phyloP scores from a whole-genome alignment of 2,113 vertebrate species.

The Riparia riparia region DNA sequence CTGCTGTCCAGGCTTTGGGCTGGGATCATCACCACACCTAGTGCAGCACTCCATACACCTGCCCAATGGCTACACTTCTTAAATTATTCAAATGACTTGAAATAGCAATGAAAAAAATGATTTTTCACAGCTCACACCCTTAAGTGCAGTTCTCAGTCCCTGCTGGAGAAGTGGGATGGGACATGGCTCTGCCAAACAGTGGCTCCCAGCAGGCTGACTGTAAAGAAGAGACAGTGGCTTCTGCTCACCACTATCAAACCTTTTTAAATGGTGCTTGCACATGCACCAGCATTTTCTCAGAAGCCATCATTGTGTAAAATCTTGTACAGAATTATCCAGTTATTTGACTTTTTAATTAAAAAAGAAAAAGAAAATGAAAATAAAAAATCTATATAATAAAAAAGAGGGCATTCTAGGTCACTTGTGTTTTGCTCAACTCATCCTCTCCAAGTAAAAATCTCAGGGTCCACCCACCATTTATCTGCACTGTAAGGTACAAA shows the following conservation, averaged over 20 bases:
- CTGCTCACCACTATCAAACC: neutral
- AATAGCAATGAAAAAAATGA: neutral
- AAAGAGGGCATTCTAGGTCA: neutral
- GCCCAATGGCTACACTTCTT: neutral
- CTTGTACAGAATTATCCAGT: neutral
- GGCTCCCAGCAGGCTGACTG: accelerated
- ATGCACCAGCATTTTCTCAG: accelerated
- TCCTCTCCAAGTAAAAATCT: neutral
- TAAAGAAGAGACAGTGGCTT: neutral
- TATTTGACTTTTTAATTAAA: neutral
- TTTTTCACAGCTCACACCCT: neutral
- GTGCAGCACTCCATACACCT: neutral
- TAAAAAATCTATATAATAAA: neutral
- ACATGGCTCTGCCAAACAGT: neutral
- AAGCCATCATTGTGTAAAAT: neutral
- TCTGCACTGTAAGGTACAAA: neutral
- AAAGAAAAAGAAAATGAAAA: neutral
- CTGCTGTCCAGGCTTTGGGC: neutral
- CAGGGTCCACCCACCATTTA: neutral
- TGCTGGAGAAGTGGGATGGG: accelerated
- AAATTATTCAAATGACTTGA: neutral
- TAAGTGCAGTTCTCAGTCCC: too few relatives aligned
- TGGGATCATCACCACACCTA: neutral
- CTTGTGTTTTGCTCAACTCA: neutral
- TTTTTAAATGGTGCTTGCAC: neutral